Percentiles rank a stretch among this genome's conserved stretches.
Conservation (phyloP, 2,797 vertebrate species). For the Pangasius larnaudii region DNA sequence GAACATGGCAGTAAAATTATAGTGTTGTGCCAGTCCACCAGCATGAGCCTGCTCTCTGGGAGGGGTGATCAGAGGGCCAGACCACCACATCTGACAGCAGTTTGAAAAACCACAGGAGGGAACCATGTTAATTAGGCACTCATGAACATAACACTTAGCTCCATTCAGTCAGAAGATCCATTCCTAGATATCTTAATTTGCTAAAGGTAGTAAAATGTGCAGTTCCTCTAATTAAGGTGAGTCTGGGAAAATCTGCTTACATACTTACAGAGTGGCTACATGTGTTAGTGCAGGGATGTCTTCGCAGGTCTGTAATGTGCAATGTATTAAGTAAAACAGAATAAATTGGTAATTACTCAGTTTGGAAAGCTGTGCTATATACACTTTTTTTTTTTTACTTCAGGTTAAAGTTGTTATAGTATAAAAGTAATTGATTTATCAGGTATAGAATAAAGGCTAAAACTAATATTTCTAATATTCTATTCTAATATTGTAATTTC, state of each 20-base stretch:
- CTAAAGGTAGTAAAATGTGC: conserved; percentile 46
- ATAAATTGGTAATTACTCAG: not conserved
- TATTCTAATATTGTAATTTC: not conserved
- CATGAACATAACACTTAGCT: conserved; percentile 57
- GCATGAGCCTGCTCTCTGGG: conserved; percentile 58
- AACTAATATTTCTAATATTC: not conserved
- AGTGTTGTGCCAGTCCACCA: conserved; percentile 55
- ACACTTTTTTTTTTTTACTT: not conserved
- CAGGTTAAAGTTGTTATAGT: not conserved
- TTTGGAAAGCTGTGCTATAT: not conserved
- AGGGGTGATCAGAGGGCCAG: conserved; percentile 55
- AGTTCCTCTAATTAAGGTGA: conserved; percentile 36
- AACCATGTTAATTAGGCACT: conserved; percentile 61
- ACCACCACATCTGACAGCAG: conserved; percentile 59
- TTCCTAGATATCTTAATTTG: conserved; percentile 51
- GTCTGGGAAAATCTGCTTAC: conserved; percentile 29
- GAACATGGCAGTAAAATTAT: conserved; percentile 61
- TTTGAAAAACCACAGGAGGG: conserved; percentile 59
- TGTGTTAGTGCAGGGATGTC: conserved; percentile 12
- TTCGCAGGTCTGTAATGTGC: not conserved
- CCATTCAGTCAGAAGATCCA: conserved; percentile 44
- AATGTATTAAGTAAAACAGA: conserved; percentile 1
- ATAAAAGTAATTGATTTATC: not conserved
- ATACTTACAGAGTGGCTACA: conserved; percentile 10
- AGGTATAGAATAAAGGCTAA: not conserved